Evolutionary conservation across 2,797 vertebrate genomes (phyloP).

Genomic region (Sorex maritimensis): DNA sequence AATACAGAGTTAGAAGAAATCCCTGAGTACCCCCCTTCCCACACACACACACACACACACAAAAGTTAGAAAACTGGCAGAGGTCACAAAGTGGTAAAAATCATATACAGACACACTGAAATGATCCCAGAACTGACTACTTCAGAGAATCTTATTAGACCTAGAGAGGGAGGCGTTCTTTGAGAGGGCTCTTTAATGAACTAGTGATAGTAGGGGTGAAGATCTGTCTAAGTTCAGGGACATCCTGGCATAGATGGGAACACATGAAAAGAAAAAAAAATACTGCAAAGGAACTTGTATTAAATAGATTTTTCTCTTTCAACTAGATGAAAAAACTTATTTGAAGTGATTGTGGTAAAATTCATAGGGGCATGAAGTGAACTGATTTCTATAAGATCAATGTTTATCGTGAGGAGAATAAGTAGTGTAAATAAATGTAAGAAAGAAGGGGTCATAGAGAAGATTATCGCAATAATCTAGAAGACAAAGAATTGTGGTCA

Average conservation of each 20-base stretch:
- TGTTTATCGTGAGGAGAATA: not conserved
- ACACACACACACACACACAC: too few species aligned
- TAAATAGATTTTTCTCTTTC: slow-evolving; percentile 42
- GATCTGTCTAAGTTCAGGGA: not conserved
- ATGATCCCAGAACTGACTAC: slow-evolving; percentile 2
- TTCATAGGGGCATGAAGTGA: not conserved
- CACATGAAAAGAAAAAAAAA: slow-evolving; percentile 6
- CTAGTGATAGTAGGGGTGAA: not conserved
- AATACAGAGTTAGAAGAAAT: too few species aligned
- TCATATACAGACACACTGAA: not conserved
- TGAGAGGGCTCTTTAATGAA: not conserved
- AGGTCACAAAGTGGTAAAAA: not conserved
- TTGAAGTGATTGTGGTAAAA: not conserved
- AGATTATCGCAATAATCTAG: not conserved
- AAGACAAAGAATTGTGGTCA: not conserved
- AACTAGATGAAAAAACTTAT: slow-evolving; percentile 37
- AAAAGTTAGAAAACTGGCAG: too few species aligned
- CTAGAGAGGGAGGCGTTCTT: not conserved
- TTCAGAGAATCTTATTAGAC: not conserved
- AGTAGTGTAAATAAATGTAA: not conserved
- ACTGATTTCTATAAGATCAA: slow-evolving; percentile 22
- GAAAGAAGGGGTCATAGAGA: not conserved
- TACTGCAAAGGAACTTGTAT: not conserved
- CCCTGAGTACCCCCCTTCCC: too few species aligned
- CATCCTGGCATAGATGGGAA: not conserved